Base-by-base conservation (phyloP, 2,113 vertebrate genomes). In the Okapia johnstoni region DNA sequence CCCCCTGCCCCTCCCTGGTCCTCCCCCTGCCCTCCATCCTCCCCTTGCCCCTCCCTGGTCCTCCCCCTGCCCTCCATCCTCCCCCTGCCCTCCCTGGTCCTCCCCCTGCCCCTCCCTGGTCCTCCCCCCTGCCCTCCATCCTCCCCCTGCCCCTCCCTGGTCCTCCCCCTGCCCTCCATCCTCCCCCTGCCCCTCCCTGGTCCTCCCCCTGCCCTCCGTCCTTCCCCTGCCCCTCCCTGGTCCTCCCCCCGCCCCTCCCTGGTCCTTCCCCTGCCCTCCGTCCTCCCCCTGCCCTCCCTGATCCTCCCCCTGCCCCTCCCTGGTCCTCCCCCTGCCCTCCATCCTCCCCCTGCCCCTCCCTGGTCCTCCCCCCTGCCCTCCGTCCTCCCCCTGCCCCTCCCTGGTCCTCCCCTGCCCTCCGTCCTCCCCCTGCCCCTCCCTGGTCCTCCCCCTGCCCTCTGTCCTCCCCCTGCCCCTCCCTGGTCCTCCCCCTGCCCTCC, bases 351-450 rank as follows among this genome's bases (percentile, higher is more conserved):
- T 3, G 6, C 6, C 54, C 54, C 54, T 55, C 54, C 2, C n/a
- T n/a, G n/a, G n/a, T n/a, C n/a, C n/a, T n/a, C n/a, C n/a, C 61
- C 30, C 61, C 54, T 2, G 1, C 2, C 14, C 60, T 6, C 60
- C 13, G 5, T 21, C 76, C 76, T 48, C 11, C 21, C 63, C 33
- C 28, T 3, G 6, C 6, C 54, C 54, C 54, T 55, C 54, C 2
- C n/a, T n/a, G n/a, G n/a, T n/a, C n/a, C n/a, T 1, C 61, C 30
- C 61, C 54, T 2, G 1, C 2, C 14, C 60, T 6, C 60, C 13
- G 5, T 21, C 76, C 76, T 48, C 11, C 21, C 63, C 33, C 28
- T 3, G 6, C 6, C 54, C 54, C 54, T 55, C 54, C 2, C n/a
- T n/a, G n/a, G n/a, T 17, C 61, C 70, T 6, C 2, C 61, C 30